Evolutionary conservation across 2,113 vertebrate genomes (phyloP).

Genomic region (Xerus inauris): DNA sequence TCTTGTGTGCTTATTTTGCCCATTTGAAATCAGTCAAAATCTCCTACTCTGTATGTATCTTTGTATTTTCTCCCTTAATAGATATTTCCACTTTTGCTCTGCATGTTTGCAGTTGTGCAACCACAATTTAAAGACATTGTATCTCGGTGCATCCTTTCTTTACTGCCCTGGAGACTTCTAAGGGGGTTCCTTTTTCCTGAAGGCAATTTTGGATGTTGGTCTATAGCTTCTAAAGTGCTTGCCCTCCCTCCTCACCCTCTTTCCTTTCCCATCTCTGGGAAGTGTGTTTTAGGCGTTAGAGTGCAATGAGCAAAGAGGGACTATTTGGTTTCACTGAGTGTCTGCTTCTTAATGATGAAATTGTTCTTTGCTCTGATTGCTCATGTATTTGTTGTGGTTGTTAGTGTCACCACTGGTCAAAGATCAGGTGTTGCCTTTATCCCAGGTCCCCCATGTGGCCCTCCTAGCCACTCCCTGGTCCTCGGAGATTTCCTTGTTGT

Average conservation of each 20-base stretch:
- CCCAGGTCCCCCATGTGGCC: too few species aligned
- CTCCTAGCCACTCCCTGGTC: neutral
- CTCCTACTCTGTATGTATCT: fast-evolving
- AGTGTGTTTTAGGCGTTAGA: neutral
- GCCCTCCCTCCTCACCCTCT: too few species aligned
- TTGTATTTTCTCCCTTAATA: neutral
- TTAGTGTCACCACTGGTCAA: neutral
- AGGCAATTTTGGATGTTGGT: neutral
- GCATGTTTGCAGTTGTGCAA: neutral
- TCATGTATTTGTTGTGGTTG: neutral
- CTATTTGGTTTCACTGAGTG: neutral
- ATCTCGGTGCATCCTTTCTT: fast-evolving
- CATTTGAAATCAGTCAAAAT: neutral
- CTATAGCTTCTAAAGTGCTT: neutral
- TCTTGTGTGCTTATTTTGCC: neutral
- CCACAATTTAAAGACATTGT: neutral
- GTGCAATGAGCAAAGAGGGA: neutral
- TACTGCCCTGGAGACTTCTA: neutral
- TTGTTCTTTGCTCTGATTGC: neutral
- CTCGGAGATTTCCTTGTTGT: neutral
- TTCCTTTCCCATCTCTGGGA: neutral
- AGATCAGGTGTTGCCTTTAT: neutral
- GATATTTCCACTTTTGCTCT: neutral
- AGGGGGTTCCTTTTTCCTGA: neutral
- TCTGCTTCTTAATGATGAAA: neutral